A percentile compares a stretch with the other conserved stretches of the same genome.
phyloP scores from a whole-genome alignment of 2,113 vertebrate genomes.

The Crotalus horridus region DNA sequence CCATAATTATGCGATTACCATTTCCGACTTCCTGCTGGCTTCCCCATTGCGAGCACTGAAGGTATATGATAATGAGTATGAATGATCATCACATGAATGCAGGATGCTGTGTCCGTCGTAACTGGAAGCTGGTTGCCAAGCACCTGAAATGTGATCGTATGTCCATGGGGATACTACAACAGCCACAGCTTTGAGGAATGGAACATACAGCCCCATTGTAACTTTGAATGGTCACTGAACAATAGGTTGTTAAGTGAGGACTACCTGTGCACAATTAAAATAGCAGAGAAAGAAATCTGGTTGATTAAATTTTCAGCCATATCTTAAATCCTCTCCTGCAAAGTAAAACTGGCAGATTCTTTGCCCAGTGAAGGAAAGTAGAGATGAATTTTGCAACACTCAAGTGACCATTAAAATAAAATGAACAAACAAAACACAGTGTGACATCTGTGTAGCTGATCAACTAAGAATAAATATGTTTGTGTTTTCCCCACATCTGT shows the following conservation, averaged over 20 bases:
- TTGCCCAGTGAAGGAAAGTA: not conserved
- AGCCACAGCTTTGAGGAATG: not conserved
- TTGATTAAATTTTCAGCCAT: not conserved
- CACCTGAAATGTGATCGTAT: not conserved
- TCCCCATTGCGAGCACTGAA: not conserved
- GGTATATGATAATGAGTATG: not conserved
- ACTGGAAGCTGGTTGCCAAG: not conserved
- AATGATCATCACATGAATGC: not conserved
- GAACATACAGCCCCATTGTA: not conserved
- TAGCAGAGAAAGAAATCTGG: not conserved
- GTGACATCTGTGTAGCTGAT: not conserved
- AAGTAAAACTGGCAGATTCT: not conserved
- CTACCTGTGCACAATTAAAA: not conserved
- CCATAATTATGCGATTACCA: not conserved
- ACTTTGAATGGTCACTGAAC: not conserved
- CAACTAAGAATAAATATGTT: not conserved
- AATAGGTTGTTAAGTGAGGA: not conserved
- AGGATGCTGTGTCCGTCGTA: not conserved
- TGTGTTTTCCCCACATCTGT: not conserved
- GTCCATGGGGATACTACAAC: not conserved
- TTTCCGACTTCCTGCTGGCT: not conserved
- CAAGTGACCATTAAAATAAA: not conserved
- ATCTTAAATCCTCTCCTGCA: not conserved
- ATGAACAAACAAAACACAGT: not conserved
- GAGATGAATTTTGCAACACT: not conserved